phyloP scores from a whole-genome alignment of 2,797 vertebrate species.

The Neomorphus geoffroyi region DNA sequence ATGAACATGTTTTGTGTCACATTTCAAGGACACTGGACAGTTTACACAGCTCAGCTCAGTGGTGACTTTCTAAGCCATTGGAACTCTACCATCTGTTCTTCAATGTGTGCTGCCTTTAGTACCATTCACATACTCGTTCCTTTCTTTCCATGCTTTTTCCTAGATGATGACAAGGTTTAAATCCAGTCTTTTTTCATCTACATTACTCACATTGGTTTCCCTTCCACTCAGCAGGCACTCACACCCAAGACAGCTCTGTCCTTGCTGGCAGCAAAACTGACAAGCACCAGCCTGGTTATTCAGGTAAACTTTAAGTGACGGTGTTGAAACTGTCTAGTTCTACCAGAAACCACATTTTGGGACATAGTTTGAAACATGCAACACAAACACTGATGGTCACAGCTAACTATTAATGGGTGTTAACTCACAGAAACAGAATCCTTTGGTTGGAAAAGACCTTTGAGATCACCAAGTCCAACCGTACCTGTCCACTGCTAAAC shows the following conservation, averaged over 20 bases:
- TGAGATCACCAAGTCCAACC: too few species aligned
- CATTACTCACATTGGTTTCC: background rate
- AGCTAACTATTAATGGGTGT: background rate
- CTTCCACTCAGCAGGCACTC: background rate
- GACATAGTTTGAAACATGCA: background rate
- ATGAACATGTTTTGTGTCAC: background rate
- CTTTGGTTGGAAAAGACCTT: too few species aligned
- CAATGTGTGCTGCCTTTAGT: background rate
- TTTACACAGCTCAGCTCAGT: background rate
- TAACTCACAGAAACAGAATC: background rate
- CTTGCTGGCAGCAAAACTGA: background rate
- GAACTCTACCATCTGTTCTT: background rate
- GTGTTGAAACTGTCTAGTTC: background rate
- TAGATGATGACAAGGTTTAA: background rate
- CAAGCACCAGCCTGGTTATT: background rate
- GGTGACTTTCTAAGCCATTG: background rate
- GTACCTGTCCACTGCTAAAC: too few species aligned
- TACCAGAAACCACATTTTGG: background rate
- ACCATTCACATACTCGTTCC: background rate
- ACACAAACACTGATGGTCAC: background rate
- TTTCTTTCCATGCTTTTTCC: background rate
- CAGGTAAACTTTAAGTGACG: background rate
- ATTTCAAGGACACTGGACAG: background rate
- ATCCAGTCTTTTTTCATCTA: background rate
- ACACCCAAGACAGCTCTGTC: background rate